Conservation (phyloP, 2,888 invertebrate genomes). For the Pandemis cinnamomeana region DNA sequence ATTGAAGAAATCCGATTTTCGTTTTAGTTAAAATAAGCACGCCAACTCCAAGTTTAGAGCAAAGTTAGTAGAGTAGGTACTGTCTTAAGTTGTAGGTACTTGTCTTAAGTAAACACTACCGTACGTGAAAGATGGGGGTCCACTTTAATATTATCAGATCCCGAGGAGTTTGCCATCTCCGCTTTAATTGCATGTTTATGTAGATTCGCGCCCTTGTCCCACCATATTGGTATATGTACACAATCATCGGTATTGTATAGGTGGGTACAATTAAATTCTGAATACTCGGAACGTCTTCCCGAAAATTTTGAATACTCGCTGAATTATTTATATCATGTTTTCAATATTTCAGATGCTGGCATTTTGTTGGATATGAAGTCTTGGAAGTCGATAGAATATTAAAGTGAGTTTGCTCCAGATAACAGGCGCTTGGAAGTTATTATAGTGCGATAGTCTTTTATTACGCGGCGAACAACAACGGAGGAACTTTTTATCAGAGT, state of each 20-base stretch:
- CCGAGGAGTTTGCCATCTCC: constrained; percentile 55
- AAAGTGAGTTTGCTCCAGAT: constrained; percentile 31
- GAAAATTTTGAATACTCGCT: constrained; percentile 21
- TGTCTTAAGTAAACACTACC: neutral
- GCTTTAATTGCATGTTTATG: constrained; percentile 72
- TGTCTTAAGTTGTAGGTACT: neutral
- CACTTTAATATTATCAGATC: constrained; percentile 60
- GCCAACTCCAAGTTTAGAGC: neutral
- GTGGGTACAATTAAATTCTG: constrained; percentile 30
- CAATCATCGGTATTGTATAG: constrained; percentile 45
- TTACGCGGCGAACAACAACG: constrained; percentile 5
- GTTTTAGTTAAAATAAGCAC: neutral
- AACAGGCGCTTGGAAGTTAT: constrained; percentile 27
- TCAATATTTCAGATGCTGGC: constrained; percentile 36
- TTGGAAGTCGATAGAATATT: constrained; percentile 33
- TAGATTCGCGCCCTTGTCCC: constrained; percentile 54
- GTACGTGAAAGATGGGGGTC: constrained; percentile 30
- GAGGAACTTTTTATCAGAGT: neutral
- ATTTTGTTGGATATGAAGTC: constrained; percentile 22
- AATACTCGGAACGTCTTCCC: constrained; percentile 16
- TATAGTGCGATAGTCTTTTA: constrained; percentile 25
- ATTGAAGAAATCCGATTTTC: neutral
- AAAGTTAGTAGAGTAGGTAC: neutral
- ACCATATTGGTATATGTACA: constrained; percentile 46
- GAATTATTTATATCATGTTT: constrained; percentile 38